phyloP scores from a whole-genome alignment of 2,888 invertebrate species.

The Platerodrilus igneus region DNA sequence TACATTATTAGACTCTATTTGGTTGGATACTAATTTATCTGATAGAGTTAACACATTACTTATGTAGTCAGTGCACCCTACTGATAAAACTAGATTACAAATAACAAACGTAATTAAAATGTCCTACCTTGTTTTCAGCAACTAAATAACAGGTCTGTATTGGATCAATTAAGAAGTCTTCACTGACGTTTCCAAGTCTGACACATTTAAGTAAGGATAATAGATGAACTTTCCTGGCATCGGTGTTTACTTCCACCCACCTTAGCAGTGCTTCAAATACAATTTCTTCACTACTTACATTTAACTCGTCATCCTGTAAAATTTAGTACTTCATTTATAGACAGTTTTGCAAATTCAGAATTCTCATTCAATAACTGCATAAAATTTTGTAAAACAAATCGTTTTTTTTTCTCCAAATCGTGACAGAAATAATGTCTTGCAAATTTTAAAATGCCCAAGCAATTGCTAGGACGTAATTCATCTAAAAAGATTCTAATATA shows the following conservation, averaged over 20 bases:
- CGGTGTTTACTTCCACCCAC: constrained; percentile 63
- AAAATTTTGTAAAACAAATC: constrained; percentile 40
- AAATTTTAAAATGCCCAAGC: constrained; percentile 66
- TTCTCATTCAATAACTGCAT: constrained; percentile 57
- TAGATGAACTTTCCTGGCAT: constrained; percentile 53
- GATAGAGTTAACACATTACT: constrained; percentile 26
- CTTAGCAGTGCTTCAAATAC: constrained; percentile 69
- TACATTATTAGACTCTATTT: constrained; percentile 45
- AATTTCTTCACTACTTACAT: constrained; percentile 66
- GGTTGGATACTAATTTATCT: too few species aligned
- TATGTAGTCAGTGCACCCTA: too few species aligned
- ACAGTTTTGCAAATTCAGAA: constrained; percentile 59
- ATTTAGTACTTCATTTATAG: constrained; percentile 60
- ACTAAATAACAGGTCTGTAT: constrained; percentile 30
- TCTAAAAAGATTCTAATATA: constrained; percentile 35
- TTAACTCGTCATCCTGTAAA: constrained; percentile 65
- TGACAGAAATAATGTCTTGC: constrained; percentile 66
- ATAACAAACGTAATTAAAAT: constrained; percentile 44
- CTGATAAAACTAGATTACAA: too few species aligned
- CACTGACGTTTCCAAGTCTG: constrained; percentile 59
- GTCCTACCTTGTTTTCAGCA: constrained; percentile 25
- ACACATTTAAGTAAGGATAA: constrained; percentile 60
- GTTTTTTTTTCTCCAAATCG: constrained; percentile 57
- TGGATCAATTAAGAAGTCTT: constrained; percentile 30
- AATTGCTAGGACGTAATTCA: constrained; percentile 63